Base-by-base conservation (phyloP, 64 coral and sea anemone genomes). In the Stylophora pistillata region DNA sequence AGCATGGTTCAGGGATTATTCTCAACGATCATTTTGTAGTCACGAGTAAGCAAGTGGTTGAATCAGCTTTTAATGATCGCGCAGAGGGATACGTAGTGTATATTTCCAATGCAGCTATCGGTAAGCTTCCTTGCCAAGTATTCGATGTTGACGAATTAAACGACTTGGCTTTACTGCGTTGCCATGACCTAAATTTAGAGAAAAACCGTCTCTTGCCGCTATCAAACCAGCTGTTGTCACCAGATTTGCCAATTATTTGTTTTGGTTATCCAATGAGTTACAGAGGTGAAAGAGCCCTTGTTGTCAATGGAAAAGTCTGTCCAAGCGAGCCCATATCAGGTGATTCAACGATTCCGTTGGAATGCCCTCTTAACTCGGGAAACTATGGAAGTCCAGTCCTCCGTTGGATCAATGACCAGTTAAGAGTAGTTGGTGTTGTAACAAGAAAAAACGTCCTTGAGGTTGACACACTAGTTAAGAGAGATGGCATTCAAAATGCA, bases 241-340 rank as follows among this genome's bases (percentile, higher is more conserved):
- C 57, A 0, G 55, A 58, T 31, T 0, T 33, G 15, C 15, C 16
- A 21, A 23, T 81, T 23, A 33, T 81, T 64, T 32, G 29, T 0
- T 64, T 81, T 37, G 78, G 78, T 0, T 81, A 63, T 81, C 78
- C 57, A n/a, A n/a, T n/a, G n/a, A n/a, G n/a, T n/a, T n/a, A n/a
- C n/a, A n/a, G n/a, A n/a, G n/a, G n/a, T n/a, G n/a, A n/a, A n/a
- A n/a, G n/a, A n/a, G n/a, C n/a, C n/a, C n/a, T n/a, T n/a, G n/a
- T n/a, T n/a, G n/a, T n/a, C n/a, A n/a, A n/a, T n/a, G n/a, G n/a
- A n/a, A n/a, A n/a, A n/a, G n/a, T n/a, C n/a, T n/a, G n/a, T n/a
- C n/a, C n/a, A n/a, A n/a, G n/a, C n/a, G n/a, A n/a, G n/a, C n/a
- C n/a, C n/a, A n/a, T n/a, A n/a, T n/a, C n/a, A n/a, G n/a, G n/a